These are phyloP conservation scores for Heliothis virescens DNA, from an alignment of 1,140 invertebrate genomes.

Conservation along the genomic window DNA sequence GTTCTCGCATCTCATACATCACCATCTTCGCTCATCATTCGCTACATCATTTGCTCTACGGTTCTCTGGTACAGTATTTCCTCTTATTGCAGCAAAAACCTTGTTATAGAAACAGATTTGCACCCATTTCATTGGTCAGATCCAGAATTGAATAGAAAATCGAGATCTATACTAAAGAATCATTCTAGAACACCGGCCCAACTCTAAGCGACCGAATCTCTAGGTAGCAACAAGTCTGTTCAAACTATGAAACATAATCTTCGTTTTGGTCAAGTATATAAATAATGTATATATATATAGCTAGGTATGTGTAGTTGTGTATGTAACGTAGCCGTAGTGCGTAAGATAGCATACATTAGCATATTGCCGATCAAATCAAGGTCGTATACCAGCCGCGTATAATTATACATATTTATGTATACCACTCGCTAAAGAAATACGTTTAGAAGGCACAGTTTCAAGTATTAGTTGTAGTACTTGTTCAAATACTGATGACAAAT, in stretches of 20 bases:
- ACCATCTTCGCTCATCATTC: too few species aligned
- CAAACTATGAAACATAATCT: constrained; percentile 31
- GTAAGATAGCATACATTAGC: constrained; percentile 57
- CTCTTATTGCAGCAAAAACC: too few species aligned
- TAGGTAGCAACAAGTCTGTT: constrained; percentile 23
- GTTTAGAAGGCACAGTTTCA: constrained; percentile 5
- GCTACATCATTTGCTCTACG: too few species aligned
- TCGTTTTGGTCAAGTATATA: constrained; percentile 34
- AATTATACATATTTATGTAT: constrained; percentile 45
- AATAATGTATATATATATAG: constrained; percentile 35
- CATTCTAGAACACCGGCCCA: too few species aligned
- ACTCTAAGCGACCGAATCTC: neutral
- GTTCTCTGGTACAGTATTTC: too few species aligned
- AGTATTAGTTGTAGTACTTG: neutral
- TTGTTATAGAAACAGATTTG: too few species aligned
- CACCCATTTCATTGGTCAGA: too few species aligned
- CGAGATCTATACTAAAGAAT: too few species aligned
- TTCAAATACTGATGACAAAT: neutral
- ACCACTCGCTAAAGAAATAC: constrained; percentile 4
- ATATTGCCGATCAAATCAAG: constrained; percentile 66
- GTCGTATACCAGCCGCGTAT: constrained; percentile 50
- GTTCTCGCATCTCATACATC: too few species aligned
- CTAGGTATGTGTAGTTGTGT: constrained; percentile 8
- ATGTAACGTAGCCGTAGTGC: constrained; percentile 21
- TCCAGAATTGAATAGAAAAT: too few species aligned